phyloP scores from a whole-genome alignment of 1,140 invertebrate species.

The Sipha flava region DNA sequence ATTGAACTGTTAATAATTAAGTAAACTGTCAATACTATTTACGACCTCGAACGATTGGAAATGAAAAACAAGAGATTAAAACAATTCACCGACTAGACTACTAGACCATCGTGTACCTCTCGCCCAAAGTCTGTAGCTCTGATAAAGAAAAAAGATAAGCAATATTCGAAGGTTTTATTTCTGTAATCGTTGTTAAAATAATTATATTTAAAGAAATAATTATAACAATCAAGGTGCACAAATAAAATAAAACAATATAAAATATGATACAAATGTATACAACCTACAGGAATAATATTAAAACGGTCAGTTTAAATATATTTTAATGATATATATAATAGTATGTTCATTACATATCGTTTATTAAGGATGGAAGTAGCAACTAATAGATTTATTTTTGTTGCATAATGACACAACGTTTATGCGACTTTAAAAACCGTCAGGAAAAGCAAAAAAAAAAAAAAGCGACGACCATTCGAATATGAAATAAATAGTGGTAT shows the following conservation, averaged over 20 bases:
- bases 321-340: too few species aligned
- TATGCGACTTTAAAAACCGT: too few species aligned
- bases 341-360: too few species aligned
- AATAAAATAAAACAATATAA: background rate
- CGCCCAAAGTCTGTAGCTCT: background rate
- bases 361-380: too few species aligned
- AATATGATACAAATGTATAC: too few species aligned
- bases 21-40: background rate
- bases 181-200: background rate
- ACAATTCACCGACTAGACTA: background rate
- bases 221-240: background rate
- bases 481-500: too few species aligned
- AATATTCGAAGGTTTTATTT: background rate
- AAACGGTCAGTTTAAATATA: background rate
- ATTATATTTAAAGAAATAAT: background rate
- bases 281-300: conserved; percentile 1
- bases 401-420: too few species aligned
- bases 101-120: background rate
- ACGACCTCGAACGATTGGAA: background rate
- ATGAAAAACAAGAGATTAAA: background rate
- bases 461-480: too few species aligned
- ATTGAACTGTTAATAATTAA: too few species aligned
- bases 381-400: too few species aligned
- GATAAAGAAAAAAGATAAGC: conserved; percentile 6
- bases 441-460: too few species aligned